phyloP scores from a whole-genome alignment of 92 coral and sea anemone species.

The Scolanthus callimorphus region DNA sequence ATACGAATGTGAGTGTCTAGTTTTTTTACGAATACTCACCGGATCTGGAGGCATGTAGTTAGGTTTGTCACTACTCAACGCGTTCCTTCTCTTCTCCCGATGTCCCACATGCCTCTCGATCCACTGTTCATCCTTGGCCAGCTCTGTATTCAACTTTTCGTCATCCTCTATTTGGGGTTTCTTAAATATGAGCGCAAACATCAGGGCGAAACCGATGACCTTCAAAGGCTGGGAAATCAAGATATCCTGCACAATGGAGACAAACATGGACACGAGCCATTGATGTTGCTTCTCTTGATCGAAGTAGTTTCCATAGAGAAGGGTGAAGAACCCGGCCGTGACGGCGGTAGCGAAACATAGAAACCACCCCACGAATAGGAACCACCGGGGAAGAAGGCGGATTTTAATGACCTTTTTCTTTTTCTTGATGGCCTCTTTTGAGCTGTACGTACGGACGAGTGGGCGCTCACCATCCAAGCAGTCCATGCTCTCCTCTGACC shows the following conservation, averaged over 20 bases:
- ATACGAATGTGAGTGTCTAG: too few relatives aligned
- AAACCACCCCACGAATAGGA: constrained; percentile 82
- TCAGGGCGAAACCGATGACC: constrained; percentile 75
- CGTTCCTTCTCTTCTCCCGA: constrained; percentile 28
- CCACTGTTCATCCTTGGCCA: constrained; percentile 90
- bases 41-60: constrained; percentile 68
- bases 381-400: constrained; percentile 93
- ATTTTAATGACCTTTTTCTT: constrained; percentile 17
- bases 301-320: constrained; percentile 65
- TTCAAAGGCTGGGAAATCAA: constrained; percentile 89
- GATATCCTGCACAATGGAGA: constrained; percentile 84
- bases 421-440: constrained; percentile 15
- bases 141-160: constrained; percentile 68
- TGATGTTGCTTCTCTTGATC: constrained; percentile 57
- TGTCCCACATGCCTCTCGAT: constrained; percentile 60
- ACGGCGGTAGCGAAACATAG: constrained; percentile 52
- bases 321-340: constrained; percentile 71
- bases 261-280: constrained; percentile 81
- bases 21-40: constrained; percentile 22
- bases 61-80: constrained; percentile 18
- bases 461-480: constrained; percentile 33
- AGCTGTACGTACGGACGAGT: background rate
- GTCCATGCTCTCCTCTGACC: constrained; percentile 23
- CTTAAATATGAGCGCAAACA: constrained; percentile 79
- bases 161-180: constrained; percentile 82